Conservation (phyloP, 2,113 vertebrate genomes). For the Egretta garzetta region DNA sequence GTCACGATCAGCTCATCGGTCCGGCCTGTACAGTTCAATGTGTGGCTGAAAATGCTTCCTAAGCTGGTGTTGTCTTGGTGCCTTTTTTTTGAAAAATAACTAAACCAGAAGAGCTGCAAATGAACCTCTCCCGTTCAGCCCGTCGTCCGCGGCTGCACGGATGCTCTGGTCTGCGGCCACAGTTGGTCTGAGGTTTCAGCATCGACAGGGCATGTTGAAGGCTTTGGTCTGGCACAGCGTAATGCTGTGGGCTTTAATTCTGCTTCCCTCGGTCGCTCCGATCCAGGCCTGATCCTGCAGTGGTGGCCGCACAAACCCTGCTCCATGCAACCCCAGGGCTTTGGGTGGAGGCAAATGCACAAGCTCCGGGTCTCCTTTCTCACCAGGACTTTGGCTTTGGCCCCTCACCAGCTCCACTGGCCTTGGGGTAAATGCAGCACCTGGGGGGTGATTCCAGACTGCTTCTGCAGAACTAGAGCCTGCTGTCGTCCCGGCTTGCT, state of each 20-base stretch:
- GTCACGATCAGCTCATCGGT: background rate
- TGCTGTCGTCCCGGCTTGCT: background rate
- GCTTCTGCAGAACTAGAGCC: background rate
- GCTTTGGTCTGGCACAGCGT: background rate
- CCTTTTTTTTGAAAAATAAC: background rate
- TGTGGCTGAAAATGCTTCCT: background rate
- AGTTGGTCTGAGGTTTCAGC: background rate
- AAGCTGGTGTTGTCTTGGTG: background rate
- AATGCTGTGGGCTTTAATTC: background rate
- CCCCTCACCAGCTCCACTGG: background rate
- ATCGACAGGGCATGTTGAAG: fast-evolving
- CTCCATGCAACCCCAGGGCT: background rate
- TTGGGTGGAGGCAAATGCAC: fast-evolving
- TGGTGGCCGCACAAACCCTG: background rate
- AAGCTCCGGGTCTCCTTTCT: background rate
- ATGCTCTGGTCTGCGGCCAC: background rate
- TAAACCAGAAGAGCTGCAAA: background rate
- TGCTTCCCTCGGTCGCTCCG: fast-evolving
- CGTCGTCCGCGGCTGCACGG: background rate
- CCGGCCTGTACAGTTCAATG: background rate
- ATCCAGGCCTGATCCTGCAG: background rate
- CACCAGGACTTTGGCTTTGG: background rate
- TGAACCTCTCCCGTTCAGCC: background rate
- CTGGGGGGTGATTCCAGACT: background rate
- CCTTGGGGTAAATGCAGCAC: fast-evolving